phyloP scores from a whole-genome alignment of 1,140 invertebrate species.

The Drosophila persimilis region DNA sequence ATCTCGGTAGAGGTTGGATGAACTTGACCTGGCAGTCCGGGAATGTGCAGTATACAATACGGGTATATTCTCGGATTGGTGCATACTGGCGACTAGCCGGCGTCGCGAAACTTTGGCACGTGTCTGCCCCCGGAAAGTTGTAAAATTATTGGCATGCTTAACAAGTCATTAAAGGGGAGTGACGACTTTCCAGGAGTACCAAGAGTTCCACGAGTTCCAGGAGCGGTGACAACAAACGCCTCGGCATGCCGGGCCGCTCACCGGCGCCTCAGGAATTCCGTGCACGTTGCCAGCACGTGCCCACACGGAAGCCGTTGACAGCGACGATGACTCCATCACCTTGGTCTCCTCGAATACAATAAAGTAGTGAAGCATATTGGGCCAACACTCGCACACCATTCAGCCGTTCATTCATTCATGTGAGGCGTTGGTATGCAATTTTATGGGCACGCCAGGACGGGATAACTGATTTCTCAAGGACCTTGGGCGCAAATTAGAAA shows the following conservation, averaged over 20 bases:
- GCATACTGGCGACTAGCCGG: constrained; percentile 20
- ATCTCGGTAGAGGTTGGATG: constrained; percentile 48
- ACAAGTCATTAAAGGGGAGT: constrained; percentile 67
- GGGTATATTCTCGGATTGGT: constrained; percentile 24
- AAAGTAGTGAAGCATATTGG: constrained; percentile 55
- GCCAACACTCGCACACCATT: constrained; percentile 16
- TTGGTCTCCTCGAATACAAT: constrained; percentile 44
- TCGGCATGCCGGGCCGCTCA: constrained; percentile 56
- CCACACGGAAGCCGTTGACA: constrained; percentile 42
- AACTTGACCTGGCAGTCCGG: constrained; percentile 56
- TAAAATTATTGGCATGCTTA: constrained; percentile 81
- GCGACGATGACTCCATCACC: constrained; percentile 29
- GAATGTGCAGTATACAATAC: constrained; percentile 13
- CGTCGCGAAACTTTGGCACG: constrained; percentile 74
- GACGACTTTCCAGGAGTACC: neutral
- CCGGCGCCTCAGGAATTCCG: constrained; percentile 71
- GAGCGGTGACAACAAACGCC: constrained; percentile 47
- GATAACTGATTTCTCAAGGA: constrained; percentile 66
- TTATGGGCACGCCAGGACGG: constrained; percentile 50
- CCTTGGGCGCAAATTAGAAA: constrained; percentile 73
- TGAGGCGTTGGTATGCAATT: constrained; percentile 64
- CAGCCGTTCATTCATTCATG: constrained; percentile 8
- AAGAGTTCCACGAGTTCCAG: constrained; percentile 26
- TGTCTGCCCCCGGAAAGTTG: constrained; percentile 64
- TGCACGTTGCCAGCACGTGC: constrained; percentile 77